Base-by-base conservation (phyloP, 1,140 invertebrate species). In the Drosophila kohkoa region DNA sequence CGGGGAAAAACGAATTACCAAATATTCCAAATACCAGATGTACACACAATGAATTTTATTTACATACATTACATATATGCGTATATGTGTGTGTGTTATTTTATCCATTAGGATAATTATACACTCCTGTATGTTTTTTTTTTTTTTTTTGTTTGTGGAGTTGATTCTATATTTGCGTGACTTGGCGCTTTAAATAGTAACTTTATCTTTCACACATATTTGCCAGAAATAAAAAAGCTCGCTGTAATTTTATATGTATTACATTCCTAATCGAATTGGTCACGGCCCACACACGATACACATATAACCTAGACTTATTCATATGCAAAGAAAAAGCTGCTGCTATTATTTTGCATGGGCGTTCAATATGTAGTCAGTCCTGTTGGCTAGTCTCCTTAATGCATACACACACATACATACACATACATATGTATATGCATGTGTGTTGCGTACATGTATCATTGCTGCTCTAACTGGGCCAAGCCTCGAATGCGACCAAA, bases 321-420 rank as follows among this genome's bases (percentile, higher is more conserved):
- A 11, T 43, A 43, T 43, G 41, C 41, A 13, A 43, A 43, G 48
- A 43, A 67, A 74, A 48, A 65, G 16, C 41, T 52, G 55, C 48
- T 38, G 48, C 57, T 69, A 55, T 55, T 66, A 66, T 66, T 69
- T 60, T 64, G 72, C 79, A 81, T 82, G 80, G 80, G 80, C 80
- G 80, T 82, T 73, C 75, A 62, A 67, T 78, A 82, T 78, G 80
- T 75, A 71, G 75, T 82, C 80, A 82, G 80, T 82, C 80, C 80
- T 82, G 80, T 82, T 82, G 71, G 66, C 65, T 41, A 62, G 71
- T 62, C 49, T 69, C 71, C 71, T 74, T 52, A 30, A 45, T 60
- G 28, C 54, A 54, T 13, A 57, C 16, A 30, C 6, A 57, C 11
- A 38, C 10, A 45, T 11, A n/a, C 32, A 43, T 35, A 57, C 11